Evolutionary conservation across 2,888 invertebrate species (phyloP), one percentile per base, ranked within the genome.

Genomic region (Phlogophora meticulosa): DNA sequence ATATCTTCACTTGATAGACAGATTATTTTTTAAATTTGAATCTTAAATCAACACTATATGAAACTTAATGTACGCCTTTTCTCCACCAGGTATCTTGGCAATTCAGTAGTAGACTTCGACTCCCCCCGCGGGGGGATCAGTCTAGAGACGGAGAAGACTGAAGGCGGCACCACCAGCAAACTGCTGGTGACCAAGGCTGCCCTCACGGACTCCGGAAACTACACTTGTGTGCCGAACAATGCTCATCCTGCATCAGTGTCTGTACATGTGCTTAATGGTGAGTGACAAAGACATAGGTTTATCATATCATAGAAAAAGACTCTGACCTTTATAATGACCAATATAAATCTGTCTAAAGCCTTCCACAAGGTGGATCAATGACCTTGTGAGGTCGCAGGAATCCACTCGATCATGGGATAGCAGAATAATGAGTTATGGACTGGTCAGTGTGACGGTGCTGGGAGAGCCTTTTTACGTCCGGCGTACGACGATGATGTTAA

Each of bases 61-160:
- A 17, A 42, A 13, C 9, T 42, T 1, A 9, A 20, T 1, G 11
- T n/a, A 40, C n/a, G 2, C 7, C 5, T 36, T 2, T 5, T 4
- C n/a, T 32, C 13, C 17, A 0, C 0, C 92, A 96, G 98, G 98
- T 98, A 98, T 90, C 98, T 98, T 89, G 98, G 98, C 43, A 96
- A 96, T 74, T 94, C 97, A 28, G 97, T 98, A 59, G 98, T 98
- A 58, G 98, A 98, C 93, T 98, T 97, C 91, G 96, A 98, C 94
- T 98, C 98, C 2, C 97, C 97, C 3, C 96, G 98, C 74, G 98
- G 98, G 60, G 98, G 98, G 36, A 98, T 98, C 86, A 98, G 98
- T 89, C 95, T 98, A 87, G 98, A 98, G 95, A 98, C 98, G 15
- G 98, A 98, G 94, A 98, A 98, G 94, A 98, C 98, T 28, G 97